phyloP scores from a whole-genome alignment of 2,888 invertebrate genomes.

The Heliconius aoede region DNA sequence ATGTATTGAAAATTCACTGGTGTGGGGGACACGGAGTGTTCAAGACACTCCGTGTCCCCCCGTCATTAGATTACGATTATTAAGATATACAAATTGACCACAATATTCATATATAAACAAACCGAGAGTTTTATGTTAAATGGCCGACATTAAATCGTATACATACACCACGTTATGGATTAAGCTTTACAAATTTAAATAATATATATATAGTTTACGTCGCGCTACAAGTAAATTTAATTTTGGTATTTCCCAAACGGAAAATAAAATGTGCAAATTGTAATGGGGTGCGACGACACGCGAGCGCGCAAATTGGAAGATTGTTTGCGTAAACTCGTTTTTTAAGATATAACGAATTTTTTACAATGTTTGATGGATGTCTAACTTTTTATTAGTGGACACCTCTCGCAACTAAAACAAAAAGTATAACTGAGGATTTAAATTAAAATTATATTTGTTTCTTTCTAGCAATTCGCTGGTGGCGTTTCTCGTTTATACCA shows the following conservation, averaged over 20 bases:
- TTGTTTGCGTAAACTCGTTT: constrained; percentile 37
- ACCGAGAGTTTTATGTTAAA: neutral
- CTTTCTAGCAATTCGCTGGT: too few species aligned
- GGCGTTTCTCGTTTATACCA: too few species aligned
- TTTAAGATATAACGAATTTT: constrained; percentile 31
- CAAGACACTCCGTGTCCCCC: too few species aligned
- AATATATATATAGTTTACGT: constrained; percentile 28
- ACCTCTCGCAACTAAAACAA: neutral
- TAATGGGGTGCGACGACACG: constrained; percentile 42
- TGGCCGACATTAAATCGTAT: constrained; percentile 17
- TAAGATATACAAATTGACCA: neutral
- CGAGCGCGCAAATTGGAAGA: constrained; percentile 41
- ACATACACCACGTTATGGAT: constrained; percentile 26
- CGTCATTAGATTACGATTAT: too few species aligned
- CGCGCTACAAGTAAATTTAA: constrained; percentile 45
- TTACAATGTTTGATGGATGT: constrained; percentile 24
- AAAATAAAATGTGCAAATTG: constrained; percentile 49
- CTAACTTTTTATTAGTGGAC: neutral
- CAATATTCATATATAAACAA: neutral
- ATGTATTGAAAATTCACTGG: too few species aligned
- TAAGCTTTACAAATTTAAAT: constrained; percentile 38
- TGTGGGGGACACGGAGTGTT: too few species aligned
- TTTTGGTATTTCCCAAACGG: constrained; percentile 48
- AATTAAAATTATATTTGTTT: too few species aligned
- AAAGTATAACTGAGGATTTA: neutral